Conservation (phyloP, 2,113 vertebrate genomes). For the Mesocricetus auratus region DNA sequence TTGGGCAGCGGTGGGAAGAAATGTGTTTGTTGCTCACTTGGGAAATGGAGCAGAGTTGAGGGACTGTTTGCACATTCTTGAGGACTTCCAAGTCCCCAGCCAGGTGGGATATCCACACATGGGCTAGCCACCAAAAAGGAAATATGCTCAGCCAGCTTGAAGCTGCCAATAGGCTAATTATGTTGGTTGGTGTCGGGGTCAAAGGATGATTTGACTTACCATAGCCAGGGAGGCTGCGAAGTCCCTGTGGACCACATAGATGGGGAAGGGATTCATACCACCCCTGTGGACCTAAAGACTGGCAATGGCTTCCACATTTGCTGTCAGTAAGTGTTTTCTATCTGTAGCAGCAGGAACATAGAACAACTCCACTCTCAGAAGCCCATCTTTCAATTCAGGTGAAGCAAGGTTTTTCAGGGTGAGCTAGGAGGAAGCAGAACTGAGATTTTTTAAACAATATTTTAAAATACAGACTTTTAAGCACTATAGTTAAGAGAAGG, state of each 20-base stretch:
- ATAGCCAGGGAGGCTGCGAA: not conserved
- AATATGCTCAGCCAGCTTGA: not conserved
- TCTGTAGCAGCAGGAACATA: not conserved
- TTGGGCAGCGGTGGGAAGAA: not conserved
- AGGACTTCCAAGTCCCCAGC: not conserved
- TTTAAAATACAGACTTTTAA: not conserved
- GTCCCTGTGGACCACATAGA: not conserved
- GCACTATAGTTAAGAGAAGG: not conserved
- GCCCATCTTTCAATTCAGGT: not conserved
- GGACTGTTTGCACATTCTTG: not conserved
- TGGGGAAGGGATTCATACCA: fast-evolving
- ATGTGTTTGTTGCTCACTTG: slow-evolving; percentile 37
- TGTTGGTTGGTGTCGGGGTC: not conserved
- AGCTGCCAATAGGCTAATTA: not conserved
- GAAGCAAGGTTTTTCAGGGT: not conserved
- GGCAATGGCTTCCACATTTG: not conserved
- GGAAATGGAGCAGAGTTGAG: slow-evolving; percentile 65
- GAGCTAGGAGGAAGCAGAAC: not conserved
- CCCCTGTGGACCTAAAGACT: not conserved
- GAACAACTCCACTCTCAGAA: not conserved
- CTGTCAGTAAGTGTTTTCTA: not conserved
- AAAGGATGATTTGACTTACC: not conserved
- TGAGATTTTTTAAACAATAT: not conserved
- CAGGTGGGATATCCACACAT: not conserved
- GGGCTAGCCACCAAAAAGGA: not conserved